phyloP scores from a whole-genome alignment of 1,140 invertebrate genomes.

The Pogonognathellus flavescens region DNA sequence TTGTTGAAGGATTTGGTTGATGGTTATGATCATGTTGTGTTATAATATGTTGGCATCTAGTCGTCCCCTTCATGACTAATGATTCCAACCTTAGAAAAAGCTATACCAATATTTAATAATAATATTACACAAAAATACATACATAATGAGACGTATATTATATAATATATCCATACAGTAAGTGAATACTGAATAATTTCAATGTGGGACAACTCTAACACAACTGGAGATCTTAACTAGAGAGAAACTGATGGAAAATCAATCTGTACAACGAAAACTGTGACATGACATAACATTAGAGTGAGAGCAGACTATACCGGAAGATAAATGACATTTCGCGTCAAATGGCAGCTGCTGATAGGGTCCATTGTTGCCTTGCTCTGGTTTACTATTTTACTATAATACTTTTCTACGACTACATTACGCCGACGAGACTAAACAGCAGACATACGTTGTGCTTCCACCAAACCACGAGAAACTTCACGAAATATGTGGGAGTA shows the following conservation, averaged over 20 bases:
- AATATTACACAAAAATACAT: too few relatives aligned
- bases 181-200: too few relatives aligned
- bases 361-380: constrained; percentile 46
- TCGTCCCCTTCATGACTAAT: constrained; percentile 28
- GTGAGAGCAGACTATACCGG: constrained; percentile 20
- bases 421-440: too few relatives aligned
- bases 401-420: background rate
- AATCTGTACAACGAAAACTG: background rate
- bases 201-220: too few relatives aligned
- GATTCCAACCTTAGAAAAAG: constrained; percentile 36
- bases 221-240: background rate
- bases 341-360: constrained; percentile 59
- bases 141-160: too few relatives aligned
- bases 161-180: too few relatives aligned
- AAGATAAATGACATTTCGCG: constrained; percentile 58
- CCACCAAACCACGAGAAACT: constrained; percentile 1
- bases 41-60: constrained; percentile 1
- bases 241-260: background rate
- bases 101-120: too few relatives aligned
- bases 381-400: background rate
- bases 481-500: constrained; percentile 35
- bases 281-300: constrained; percentile 31
- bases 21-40: constrained; percentile 20
- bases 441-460: background rate
- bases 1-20: constrained; percentile 47